phyloP scores from a whole-genome alignment of 2,113 vertebrate genomes.

The Bolborhynchus lineola region DNA sequence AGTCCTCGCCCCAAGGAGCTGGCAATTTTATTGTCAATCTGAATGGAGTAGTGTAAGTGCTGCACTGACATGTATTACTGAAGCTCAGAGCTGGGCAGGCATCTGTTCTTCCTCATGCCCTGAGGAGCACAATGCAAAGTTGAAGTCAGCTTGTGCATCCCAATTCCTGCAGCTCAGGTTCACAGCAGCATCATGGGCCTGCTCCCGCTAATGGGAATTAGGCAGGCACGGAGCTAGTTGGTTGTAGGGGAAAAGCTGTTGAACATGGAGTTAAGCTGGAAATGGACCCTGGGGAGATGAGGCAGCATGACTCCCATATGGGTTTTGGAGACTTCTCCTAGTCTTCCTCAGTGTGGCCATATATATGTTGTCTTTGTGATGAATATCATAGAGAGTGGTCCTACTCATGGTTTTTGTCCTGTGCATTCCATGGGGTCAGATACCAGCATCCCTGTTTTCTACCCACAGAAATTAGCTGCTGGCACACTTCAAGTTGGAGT shows the following conservation, averaged over 20 bases:
- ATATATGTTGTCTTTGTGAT: fast-evolving
- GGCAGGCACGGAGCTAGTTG: neutral
- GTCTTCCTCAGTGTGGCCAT: neutral
- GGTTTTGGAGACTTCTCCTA: neutral
- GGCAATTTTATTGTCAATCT: neutral
- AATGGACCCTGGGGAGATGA: neutral
- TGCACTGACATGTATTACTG: fast-evolving
- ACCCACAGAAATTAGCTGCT: neutral
- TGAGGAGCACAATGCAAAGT: fast-evolving
- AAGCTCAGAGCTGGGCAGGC: neutral
- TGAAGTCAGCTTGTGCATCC: fast-evolving
- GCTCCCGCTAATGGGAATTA: neutral
- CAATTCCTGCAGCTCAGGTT: fast-evolving
- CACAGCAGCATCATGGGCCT: neutral
- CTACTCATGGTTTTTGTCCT: neutral
- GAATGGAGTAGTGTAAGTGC: fast-evolving
- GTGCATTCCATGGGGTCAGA: neutral
- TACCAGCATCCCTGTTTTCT: neutral
- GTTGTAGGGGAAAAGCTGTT: neutral
- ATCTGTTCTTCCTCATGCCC: neutral
- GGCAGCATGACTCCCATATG: neutral
- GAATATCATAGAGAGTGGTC: neutral
- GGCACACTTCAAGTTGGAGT: neutral
- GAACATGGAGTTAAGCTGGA: neutral
- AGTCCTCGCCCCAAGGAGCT: neutral